phyloP scores from a whole-genome alignment of 2,113 vertebrate genomes.

The Boleophthalmus pectinirostris region DNA sequence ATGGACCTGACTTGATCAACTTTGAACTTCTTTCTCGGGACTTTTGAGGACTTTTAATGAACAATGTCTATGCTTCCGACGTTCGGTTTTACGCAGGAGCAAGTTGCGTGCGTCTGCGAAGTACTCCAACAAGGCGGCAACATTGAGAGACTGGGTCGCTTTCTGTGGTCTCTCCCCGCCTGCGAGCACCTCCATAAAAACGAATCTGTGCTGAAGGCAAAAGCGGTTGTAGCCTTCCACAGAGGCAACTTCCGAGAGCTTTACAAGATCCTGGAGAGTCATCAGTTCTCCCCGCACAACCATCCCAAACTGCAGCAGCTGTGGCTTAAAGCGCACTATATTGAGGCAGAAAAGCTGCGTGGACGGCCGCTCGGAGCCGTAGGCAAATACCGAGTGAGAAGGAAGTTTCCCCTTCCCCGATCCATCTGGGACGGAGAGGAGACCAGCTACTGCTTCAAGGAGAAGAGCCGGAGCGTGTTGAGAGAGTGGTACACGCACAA shows the following conservation, averaged over 20 bases:
- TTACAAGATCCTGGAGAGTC: conserved; percentile 91
- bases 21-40: conserved; percentile 30
- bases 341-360: conserved; percentile 91
- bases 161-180: conserved; percentile 90
- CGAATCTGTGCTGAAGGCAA: conserved; percentile 90
- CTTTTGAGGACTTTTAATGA: conserved; percentile 69
- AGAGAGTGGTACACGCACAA: conserved; percentile 95
- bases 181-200: conserved; percentile 94
- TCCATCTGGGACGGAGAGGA: conserved; percentile 94
- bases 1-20: conserved; percentile 62
- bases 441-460: conserved; percentile 94
- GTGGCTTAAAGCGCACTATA: conserved; percentile 92
- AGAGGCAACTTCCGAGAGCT: conserved; percentile 90
- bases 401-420: conserved; percentile 89
- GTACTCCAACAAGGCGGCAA: conserved; percentile 92
- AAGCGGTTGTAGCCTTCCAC: conserved; percentile 90
- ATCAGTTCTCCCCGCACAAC: conserved; percentile 92
- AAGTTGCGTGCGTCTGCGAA: conserved; percentile 92
- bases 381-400: conserved; percentile 90
- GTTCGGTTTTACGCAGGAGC: conserved; percentile 93
- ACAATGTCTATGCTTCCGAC: conserved; percentile 94
- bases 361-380: conserved; percentile 90
- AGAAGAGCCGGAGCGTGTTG: conserved; percentile 88
- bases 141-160: conserved; percentile 90
- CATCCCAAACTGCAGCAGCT: conserved; percentile 90